phyloP scores from a whole-genome alignment of 2,888 invertebrate genomes.

The Acrobasis repandana region DNA sequence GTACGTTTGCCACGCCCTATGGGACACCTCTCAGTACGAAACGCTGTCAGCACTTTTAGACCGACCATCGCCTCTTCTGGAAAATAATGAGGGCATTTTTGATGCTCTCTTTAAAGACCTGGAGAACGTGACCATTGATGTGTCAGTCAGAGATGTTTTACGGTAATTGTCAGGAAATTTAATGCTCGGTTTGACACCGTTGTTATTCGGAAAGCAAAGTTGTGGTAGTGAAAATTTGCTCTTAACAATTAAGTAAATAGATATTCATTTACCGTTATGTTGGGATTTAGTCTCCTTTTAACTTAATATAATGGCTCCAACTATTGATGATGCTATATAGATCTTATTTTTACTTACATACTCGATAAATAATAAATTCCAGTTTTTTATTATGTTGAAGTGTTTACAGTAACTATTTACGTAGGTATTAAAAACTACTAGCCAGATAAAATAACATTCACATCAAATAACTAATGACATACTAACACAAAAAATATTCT shows the following conservation, averaged over 20 bases:
- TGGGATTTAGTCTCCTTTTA: too few species aligned
- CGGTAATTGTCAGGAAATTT: constrained; percentile 54
- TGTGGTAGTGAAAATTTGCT: not conserved
- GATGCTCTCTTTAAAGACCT: constrained; percentile 80
- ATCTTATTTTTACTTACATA: not conserved
- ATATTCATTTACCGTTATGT: too few species aligned
- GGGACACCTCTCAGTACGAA: constrained; percentile 85
- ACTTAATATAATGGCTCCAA: too few species aligned
- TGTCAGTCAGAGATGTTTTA: constrained; percentile 77
- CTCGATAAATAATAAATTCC: too few species aligned
- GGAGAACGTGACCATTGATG: constrained; percentile 76
- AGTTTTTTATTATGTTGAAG: too few species aligned
- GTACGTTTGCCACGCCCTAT: constrained; percentile 88
- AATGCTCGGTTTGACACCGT: not conserved
- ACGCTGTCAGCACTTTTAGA: constrained; percentile 86
- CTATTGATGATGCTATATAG: too few species aligned
- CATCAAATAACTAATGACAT: too few species aligned
- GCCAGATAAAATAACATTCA: too few species aligned
- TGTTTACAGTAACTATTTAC: too few species aligned
- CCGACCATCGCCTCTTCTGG: constrained; percentile 82
- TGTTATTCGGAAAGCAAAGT: not conserved
- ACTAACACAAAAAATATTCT: too few species aligned
- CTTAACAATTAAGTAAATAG: not conserved
- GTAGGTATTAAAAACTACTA: too few species aligned
- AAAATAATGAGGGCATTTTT: constrained; percentile 80